Evolutionary conservation across 2,888 invertebrate genomes (phyloP).

Genomic region (Brachynemurus nebulosus): DNA sequence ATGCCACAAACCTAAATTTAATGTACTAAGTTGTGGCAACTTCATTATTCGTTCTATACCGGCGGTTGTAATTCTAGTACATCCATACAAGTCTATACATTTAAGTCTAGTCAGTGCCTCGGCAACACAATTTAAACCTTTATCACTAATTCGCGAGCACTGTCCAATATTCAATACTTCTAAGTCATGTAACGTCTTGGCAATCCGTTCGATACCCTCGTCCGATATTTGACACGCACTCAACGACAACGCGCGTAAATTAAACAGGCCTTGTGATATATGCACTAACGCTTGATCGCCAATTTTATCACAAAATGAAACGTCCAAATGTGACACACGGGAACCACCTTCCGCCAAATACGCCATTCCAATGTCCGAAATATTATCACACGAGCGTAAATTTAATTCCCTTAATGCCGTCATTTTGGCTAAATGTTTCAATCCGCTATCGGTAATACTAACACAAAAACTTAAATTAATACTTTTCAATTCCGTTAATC

Average conservation of each 20-base stretch:
- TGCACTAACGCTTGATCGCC: constrained; percentile 81
- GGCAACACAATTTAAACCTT: constrained; percentile 65
- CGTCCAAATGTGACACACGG: constrained; percentile 68
- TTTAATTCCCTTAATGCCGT: constrained; percentile 73
- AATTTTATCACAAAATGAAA: constrained; percentile 92
- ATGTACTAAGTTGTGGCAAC: constrained; percentile 69
- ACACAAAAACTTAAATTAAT: constrained; percentile 92
- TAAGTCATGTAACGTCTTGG: constrained; percentile 69
- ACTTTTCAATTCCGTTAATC: constrained; percentile 65
- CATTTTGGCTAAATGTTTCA: constrained; percentile 78
- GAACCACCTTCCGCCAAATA: constrained; percentile 83
- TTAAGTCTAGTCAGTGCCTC: constrained; percentile 69
- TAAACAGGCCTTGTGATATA: constrained; percentile 79
- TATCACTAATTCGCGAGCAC: constrained; percentile 80
- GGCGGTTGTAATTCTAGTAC: constrained; percentile 75
- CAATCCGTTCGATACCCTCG: constrained; percentile 74
- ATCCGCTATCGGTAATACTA: constrained; percentile 83
- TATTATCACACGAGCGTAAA: constrained; percentile 83
- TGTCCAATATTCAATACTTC: constrained; percentile 89
- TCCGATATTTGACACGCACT: constrained; percentile 89
- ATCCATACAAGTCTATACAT: constrained; percentile 91
- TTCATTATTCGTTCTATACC: constrained; percentile 84
- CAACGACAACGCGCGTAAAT: constrained; percentile 66
- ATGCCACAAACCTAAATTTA: constrained; percentile 89
- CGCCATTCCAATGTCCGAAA: constrained; percentile 83